Evolutionary conservation across 2,888 invertebrate species (phyloP).

Genomic region (Acleris literana): DNA sequence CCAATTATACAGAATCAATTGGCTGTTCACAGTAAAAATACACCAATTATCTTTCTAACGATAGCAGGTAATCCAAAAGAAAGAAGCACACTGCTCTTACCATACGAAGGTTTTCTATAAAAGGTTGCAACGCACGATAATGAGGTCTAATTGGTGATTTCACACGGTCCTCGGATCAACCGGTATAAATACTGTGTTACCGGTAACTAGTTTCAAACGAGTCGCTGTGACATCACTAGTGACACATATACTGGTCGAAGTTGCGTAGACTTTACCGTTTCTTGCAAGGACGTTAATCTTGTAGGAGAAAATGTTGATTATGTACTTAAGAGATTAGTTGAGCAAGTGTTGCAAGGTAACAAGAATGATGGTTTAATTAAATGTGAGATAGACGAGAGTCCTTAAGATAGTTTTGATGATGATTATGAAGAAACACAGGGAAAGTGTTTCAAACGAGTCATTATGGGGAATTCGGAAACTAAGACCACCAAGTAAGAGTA

Average conservation of each 20-base stretch:
- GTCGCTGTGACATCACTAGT: constrained; percentile 42
- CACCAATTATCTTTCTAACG: constrained; percentile 25
- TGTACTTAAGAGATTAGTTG: constrained; percentile 9
- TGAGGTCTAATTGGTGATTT: constrained; percentile 61
- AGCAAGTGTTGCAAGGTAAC: background rate
- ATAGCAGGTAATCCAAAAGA: constrained; percentile 31
- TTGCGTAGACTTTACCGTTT: constrained; percentile 33
- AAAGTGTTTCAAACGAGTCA: too few relatives aligned
- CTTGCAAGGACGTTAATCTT: constrained; percentile 29
- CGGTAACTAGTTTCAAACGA: constrained; percentile 43
- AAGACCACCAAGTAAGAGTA: too few relatives aligned
- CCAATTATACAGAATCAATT: constrained; percentile 33
- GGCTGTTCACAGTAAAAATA: constrained; percentile 25
- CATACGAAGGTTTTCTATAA: constrained; percentile 40
- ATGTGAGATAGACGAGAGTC: background rate
- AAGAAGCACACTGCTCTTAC: constrained; percentile 24
- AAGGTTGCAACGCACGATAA: constrained; percentile 48
- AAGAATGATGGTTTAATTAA: constrained; percentile 3
- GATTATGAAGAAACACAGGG: too few relatives aligned
- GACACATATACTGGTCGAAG: constrained; percentile 29
- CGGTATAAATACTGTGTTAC: constrained; percentile 43
- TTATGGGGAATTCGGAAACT: too few relatives aligned
- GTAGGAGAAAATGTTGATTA: constrained; percentile 27
- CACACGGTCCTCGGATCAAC: constrained; percentile 55
- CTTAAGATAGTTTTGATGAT: too few relatives aligned